These are phyloP conservation scores for Scolopax bukidnonensis DNA, from an alignment of 2,797 vertebrate genomes.

Conservation along the genomic window DNA sequence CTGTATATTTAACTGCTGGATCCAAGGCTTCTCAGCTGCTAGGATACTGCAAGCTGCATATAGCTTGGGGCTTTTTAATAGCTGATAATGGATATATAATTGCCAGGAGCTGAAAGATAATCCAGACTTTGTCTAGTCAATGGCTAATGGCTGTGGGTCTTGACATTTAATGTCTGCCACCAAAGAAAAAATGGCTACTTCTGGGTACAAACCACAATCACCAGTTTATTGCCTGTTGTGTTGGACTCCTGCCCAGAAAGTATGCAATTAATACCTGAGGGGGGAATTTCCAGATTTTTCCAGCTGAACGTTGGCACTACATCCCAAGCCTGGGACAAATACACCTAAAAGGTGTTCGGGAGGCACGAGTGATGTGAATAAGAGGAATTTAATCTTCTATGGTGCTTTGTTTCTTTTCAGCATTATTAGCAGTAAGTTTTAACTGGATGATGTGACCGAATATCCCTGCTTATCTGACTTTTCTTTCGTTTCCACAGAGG, in stretches of 20 bases:
- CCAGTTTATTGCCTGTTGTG: neutral
- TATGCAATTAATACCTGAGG: neutral
- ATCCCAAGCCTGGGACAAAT: neutral
- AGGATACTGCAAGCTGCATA: neutral
- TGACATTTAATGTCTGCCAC: neutral
- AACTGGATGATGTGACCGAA: neutral
- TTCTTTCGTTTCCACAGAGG: slow-evolving; percentile 79
- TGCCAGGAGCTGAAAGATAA: neutral
- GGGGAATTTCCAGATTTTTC: neutral
- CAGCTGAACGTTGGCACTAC: neutral
- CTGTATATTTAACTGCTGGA: neutral
- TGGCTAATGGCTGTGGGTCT: neutral
- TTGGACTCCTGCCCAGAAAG: neutral
- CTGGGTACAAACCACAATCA: neutral
- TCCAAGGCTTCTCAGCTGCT: slow-evolving; percentile 22
- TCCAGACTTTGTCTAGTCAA: neutral
- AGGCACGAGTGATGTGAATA: rapidly evolving
- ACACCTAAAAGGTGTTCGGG: neutral
- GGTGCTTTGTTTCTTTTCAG: neutral
- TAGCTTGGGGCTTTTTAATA: neutral
- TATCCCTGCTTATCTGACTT: neutral
- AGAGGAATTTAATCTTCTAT: neutral
- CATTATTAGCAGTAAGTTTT: neutral
- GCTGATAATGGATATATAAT: neutral
- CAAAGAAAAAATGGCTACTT: neutral